phyloP scores from a whole-genome alignment of 2,113 vertebrate species.

The Lucifuga dentata region DNA sequence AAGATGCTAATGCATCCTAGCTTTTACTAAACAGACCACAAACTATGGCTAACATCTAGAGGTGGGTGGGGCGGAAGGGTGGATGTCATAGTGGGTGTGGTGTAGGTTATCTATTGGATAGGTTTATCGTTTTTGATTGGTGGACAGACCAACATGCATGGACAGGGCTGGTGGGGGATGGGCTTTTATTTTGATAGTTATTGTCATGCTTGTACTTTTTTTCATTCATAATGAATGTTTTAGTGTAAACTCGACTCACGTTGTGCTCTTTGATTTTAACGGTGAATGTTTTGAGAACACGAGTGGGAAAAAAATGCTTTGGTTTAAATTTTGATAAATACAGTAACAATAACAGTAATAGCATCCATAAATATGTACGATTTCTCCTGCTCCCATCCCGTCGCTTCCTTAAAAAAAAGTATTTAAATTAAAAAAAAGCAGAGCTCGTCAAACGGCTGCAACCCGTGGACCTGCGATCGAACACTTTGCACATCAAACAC shows the following conservation, averaged over 20 bases:
- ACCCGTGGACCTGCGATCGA: constrained; percentile 47
- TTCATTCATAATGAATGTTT: constrained; percentile 27
- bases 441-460: constrained; percentile 33
- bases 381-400: constrained; percentile 13
- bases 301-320: constrained; percentile 62
- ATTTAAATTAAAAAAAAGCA: constrained; percentile 9
- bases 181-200: constrained; percentile 5
- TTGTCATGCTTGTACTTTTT: not conserved
- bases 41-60: constrained; percentile 44
- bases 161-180: constrained; percentile 26
- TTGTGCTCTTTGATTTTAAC: constrained; percentile 77
- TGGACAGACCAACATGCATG: constrained; percentile 64
- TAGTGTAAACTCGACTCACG: constrained; percentile 72
- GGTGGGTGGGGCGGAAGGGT: constrained; percentile 22
- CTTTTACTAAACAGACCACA: constrained; percentile 36
- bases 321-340: constrained; percentile 60
- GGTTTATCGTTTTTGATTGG: constrained; percentile 18
- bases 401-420: constrained; percentile 6
- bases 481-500: constrained; percentile 42
- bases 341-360: constrained; percentile 43
- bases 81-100: constrained; percentile 16
- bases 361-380: constrained; percentile 42
- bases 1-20: constrained; percentile 31
- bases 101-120: not conserved
- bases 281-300: constrained; percentile 58